These are phyloP conservation scores for Vidua chalybeata DNA, from an alignment of 2,113 vertebrate species.

Conservation along the genomic window DNA sequence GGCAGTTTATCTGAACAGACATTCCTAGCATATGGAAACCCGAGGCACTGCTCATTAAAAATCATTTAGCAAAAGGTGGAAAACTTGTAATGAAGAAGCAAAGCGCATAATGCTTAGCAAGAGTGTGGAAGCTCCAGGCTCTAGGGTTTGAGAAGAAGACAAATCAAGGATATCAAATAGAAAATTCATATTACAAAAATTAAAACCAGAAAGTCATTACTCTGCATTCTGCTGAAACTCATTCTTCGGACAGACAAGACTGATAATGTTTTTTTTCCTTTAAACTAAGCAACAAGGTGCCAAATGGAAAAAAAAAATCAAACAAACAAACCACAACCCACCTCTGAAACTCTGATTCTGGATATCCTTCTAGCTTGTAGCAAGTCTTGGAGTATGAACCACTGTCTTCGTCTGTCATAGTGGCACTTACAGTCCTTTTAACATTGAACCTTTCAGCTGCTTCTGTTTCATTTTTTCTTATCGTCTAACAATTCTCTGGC, in stretches of 20 bases:
- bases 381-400: constrained; percentile 52
- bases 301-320: constrained; percentile 4
- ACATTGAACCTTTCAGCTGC: constrained; percentile 67
- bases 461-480: constrained; percentile 68
- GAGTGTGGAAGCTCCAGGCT: constrained; percentile 42
- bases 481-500: constrained; percentile 75
- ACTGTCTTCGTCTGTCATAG: constrained; percentile 49
- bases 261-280: background rate
- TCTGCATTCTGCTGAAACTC: constrained; percentile 47
- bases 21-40: constrained; percentile 17
- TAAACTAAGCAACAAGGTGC: constrained; percentile 39
- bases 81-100: constrained; percentile 48
- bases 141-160: constrained; percentile 58
- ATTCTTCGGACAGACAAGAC: constrained; percentile 48
- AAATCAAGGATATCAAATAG: constrained; percentile 40
- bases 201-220: background rate
- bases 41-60: constrained; percentile 28
- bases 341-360: constrained; percentile 43
- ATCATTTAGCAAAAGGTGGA: constrained; percentile 44
- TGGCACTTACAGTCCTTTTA: constrained; percentile 70
- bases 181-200: background rate
- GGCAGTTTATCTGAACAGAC: constrained; percentile 5
- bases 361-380: constrained; percentile 48
- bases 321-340: constrained; percentile 6
- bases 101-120: constrained; percentile 25